A percentile compares a stretch with the other conserved stretches of the same genome.
These are phyloP conservation scores for Amaurobius ferox DNA, from an alignment of 2,888 invertebrate genomes.

Conservation along the genomic window DNA sequence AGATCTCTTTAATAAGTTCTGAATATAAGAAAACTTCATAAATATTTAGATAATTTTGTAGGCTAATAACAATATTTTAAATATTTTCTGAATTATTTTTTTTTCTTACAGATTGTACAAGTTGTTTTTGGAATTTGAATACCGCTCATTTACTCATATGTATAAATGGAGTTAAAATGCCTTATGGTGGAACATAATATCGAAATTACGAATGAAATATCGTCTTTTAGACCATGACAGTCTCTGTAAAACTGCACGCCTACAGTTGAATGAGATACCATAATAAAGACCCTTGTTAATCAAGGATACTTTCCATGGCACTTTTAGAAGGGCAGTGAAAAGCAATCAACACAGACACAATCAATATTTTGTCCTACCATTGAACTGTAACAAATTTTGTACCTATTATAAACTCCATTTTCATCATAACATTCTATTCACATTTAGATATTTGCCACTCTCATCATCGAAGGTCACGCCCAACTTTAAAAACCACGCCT, in stretches of 20 bases:
- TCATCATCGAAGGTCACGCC: too few species aligned
- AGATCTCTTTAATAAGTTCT: not conserved
- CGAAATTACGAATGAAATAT: too few species aligned
- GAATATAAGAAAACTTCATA: not conserved
- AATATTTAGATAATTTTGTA: too few species aligned
- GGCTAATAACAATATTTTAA: too few species aligned
- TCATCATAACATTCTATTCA: too few species aligned
- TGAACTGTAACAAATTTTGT: not conserved
- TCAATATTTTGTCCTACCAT: not conserved
- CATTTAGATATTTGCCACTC: too few species aligned
- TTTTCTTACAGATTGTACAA: too few species aligned
- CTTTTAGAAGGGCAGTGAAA: conserved; percentile 15
- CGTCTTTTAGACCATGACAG: not conserved
- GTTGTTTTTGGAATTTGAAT: not conserved
- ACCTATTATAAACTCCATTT: too few species aligned
- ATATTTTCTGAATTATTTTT: too few species aligned
- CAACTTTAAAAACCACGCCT: too few species aligned
- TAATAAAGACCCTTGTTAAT: not conserved
- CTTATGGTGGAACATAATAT: not conserved
- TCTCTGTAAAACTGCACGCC: not conserved
- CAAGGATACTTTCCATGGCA: conserved; percentile 2
- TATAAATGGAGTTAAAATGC: not conserved
- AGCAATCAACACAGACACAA: not conserved
- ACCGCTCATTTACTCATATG: not conserved
- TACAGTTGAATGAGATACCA: not conserved